These are phyloP conservation scores for Drosophila infuscata DNA, from an alignment of 2,888 invertebrate species.

Conservation along the genomic window DNA sequence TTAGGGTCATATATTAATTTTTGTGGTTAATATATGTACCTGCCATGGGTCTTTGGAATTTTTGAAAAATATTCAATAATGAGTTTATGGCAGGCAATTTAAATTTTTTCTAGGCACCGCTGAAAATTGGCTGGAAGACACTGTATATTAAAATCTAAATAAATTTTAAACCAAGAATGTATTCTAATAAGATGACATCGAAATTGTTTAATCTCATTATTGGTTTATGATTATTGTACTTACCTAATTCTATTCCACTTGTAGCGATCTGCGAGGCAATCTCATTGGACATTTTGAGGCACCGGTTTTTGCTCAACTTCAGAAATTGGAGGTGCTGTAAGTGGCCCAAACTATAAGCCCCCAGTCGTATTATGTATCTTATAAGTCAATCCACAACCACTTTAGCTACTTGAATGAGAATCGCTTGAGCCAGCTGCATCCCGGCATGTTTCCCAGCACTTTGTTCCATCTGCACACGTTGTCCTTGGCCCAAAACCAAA, in stretches of 20 bases:
- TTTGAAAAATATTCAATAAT: too few species aligned
- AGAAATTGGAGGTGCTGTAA: slow-evolving; percentile 85
- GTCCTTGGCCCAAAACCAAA: slow-evolving; percentile 86
- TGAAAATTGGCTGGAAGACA: too few species aligned
- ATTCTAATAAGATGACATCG: not conserved
- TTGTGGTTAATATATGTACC: too few species aligned
- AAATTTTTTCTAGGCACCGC: too few species aligned
- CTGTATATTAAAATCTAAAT: not conserved
- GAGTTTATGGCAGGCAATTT: too few species aligned
- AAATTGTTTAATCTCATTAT: not conserved
- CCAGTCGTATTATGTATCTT: not conserved
- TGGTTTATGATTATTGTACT: not conserved
- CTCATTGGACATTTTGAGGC: slow-evolving; percentile 83
- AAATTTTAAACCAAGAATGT: not conserved
- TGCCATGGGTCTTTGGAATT: too few species aligned
- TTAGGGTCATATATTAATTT: too few species aligned
- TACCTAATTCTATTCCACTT: not conserved
- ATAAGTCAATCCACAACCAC: not conserved
- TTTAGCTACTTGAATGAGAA: slow-evolving; percentile 85
- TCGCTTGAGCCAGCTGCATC: slow-evolving; percentile 79
- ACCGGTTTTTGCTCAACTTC: slow-evolving; percentile 83
- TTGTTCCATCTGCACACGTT: slow-evolving; percentile 84
- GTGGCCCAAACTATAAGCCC: slow-evolving; percentile 29
- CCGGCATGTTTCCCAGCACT: slow-evolving; percentile 82
- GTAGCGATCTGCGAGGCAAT: slow-evolving; percentile 86